Base-by-base conservation (phyloP, 2,888 invertebrate species). In the Dione vanillae region DNA sequence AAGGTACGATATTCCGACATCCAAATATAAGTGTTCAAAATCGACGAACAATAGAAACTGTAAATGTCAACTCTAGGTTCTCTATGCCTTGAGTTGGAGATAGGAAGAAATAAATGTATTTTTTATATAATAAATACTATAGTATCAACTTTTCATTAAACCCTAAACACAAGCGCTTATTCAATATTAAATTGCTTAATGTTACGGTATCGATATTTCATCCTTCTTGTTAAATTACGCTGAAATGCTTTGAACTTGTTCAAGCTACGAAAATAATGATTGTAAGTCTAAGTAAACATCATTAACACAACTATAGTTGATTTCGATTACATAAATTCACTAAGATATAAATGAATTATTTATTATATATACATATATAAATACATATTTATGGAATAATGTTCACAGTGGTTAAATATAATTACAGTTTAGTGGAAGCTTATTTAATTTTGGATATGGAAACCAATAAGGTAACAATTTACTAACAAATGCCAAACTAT, bases 401-500 rank as follows among this genome's bases (percentile, higher is more conserved):
- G 2, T 56, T 16, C 56, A 11, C 16, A 5, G 6, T 16, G 35
- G 35, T n/a, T 3, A 54, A 37, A 11, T 54, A 54, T 35, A 54
- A 54, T 47, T n/a, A 16, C 5, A 27, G 2, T 27, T 3, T 27
- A 54, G 14, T n/a, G n/a, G 10, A 37, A 35, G 14, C 14, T 52
- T 52, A n/a, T 54, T 54, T 9, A 10, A 37, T 47, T 16, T 16
- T 16, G 3, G 8, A 47, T 49, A 37, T 16, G 5, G 49, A 5
- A 20, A 10, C 54, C 14, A 56, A 11, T 56, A 9, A 9, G 9
- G 51, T 9, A 51, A 27, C 40, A 67, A 67, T 49, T 45, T 37
- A 56, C 56, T 37, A 67, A 59, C 47, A 51, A n/a, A 51, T 49
- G 11, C 19, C 49, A 19, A 64, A 49, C 27, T 67, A 49, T 59